Evolutionary conservation across 2,797 vertebrate species (phyloP), one percentile per base, ranked within the genome.

Genomic region (Acipenser oxyrinchus): DNA sequence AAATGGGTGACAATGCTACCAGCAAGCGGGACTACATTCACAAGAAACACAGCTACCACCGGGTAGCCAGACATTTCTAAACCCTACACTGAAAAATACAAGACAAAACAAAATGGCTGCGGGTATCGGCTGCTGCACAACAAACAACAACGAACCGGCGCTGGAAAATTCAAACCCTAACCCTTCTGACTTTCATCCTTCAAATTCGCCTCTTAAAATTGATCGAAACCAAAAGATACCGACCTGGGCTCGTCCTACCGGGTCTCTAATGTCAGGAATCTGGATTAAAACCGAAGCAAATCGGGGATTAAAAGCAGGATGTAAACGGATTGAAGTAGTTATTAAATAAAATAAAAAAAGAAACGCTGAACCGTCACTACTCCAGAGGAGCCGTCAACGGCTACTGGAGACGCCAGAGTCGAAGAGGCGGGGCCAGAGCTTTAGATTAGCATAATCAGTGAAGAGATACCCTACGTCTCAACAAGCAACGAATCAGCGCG

Each of bases 241-340:
- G 52, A 66, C 65, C 55, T 13, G 55, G 65, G 55, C 55, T 60
- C 65, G 55, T 66, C 58, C 65, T 13, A 8, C 7, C 37, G 65
- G 65, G 37, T 57, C 52, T 8, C 37, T 57, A 15, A 13, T 66
- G 7, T 49, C 10, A 3, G 1, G 8, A 59, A 13, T 12, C 8
- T 13, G 65, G 49, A 6, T 6, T 8, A 11, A 66, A 49, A 66
- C 11, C 15, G 58, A 48, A 66, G 49, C 49, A 53, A 59, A 59
- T 6, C 37, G 37, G 55, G 18, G 9, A n/a, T n/a, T 4, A 7
- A 48, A 58, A 48, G 15, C 37, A 18, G 48, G 65, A 57, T 37
- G 23, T 37, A 37, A 37, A 37, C 58, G 55, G n/a, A 55, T 55
- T 55, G 52, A 55, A 55, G 23, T 37, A 37, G n/a, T 55, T 55